Evolutionary conservation across 2,888 invertebrate species (phyloP).

Genomic region (Dioctria linearis): DNA sequence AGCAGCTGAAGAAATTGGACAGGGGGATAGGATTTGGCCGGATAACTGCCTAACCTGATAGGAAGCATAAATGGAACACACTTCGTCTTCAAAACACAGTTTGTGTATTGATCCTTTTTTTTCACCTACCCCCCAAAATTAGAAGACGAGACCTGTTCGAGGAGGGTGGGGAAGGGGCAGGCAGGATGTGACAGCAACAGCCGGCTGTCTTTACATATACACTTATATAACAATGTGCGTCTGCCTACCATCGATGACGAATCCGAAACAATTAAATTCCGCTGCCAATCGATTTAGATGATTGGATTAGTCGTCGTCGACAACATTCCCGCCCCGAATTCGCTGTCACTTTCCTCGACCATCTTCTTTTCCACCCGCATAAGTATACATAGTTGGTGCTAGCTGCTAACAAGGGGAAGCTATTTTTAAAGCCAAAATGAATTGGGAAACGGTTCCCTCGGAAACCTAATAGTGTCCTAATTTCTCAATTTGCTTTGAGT

Average conservation of each 20-base stretch:
- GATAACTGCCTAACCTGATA: too few species aligned
- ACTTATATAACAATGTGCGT: not conserved
- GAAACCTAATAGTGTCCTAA: constrained; percentile 50
- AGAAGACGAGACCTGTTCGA: constrained; percentile 10
- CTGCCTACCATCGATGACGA: constrained; percentile 37
- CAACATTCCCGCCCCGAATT: not conserved
- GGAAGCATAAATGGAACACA: too few species aligned
- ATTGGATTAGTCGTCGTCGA: constrained; percentile 47
- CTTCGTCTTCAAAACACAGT: not conserved
- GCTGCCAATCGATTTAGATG: constrained; percentile 48
- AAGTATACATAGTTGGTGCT: too few species aligned
- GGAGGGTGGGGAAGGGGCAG: not conserved
- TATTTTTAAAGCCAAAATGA: constrained; percentile 49
- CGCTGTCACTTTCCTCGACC: not conserved
- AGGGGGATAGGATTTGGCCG: not conserved
- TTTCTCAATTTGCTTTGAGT: constrained; percentile 48
- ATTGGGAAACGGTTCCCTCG: constrained; percentile 48
- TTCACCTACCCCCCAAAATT: constrained; percentile 17
- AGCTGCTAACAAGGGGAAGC: constrained; percentile 45
- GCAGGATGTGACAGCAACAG: constrained; percentile 39
- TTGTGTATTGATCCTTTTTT: constrained; percentile 41
- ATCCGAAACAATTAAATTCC: constrained; percentile 54
- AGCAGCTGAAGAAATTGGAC: constrained; percentile 7
- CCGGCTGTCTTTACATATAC: not conserved
- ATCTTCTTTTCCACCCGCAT: not conserved